A percentile compares a stretch with the other conserved stretches of the same genome.
These are phyloP conservation scores for Chironomus tentans DNA, from an alignment of 2,888 invertebrate genomes.

Conservation along the genomic window DNA sequence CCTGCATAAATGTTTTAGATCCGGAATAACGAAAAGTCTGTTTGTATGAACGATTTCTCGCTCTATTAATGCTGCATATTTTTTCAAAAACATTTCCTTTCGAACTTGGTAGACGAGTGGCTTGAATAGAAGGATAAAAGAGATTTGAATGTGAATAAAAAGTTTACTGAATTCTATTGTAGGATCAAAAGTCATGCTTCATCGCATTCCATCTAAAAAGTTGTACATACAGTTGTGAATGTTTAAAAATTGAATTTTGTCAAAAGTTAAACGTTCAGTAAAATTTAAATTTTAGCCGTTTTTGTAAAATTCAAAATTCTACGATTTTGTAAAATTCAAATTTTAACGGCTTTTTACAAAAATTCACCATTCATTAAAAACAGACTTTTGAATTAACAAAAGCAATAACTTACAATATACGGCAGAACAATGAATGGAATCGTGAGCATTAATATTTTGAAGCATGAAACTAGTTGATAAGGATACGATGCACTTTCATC, in stretches of 20 bases:
- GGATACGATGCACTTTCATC: constrained; percentile 52
- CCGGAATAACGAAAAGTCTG: constrained; percentile 43
- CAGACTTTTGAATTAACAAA: constrained; percentile 27
- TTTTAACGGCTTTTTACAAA: no score
- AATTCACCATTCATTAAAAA: no score
- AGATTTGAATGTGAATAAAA: background rate
- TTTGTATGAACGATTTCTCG: constrained; percentile 38
- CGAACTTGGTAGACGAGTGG: constrained; percentile 34
- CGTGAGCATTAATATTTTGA: constrained; percentile 57
- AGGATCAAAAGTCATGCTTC: background rate
- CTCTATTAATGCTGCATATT: constrained; percentile 37
- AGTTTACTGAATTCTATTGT: constrained; percentile 47
- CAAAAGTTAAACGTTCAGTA: no score
- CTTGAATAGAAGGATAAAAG: constrained; percentile 30
- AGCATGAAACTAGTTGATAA: constrained; percentile 58
- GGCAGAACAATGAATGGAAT: constrained; percentile 51
- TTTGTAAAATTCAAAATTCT: no score
- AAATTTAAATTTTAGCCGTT: no score
- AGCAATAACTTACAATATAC: constrained; percentile 35
- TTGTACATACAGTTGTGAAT: no score
- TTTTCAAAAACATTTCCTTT: constrained; percentile 38
- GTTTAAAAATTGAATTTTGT: no score
- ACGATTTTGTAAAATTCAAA: background rate
- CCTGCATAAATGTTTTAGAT: constrained; percentile 63
- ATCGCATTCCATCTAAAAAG: no score